Evolutionary conservation across 2,113 vertebrate species (phyloP).

Genomic region (Stigmatopora nigra): DNA sequence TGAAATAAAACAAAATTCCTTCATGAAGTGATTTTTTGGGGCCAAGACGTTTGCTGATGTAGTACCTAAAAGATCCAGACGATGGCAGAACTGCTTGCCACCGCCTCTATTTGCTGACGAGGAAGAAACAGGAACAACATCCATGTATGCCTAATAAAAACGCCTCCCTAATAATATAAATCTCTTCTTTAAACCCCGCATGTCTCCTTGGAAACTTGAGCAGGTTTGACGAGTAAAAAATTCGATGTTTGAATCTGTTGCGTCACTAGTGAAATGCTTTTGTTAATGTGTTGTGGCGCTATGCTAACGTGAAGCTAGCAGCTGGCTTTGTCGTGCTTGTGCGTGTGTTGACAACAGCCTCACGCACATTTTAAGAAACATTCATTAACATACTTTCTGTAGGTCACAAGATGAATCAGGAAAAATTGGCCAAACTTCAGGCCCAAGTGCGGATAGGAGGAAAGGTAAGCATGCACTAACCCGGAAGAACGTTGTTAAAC

Average conservation of each 20-base stretch:
- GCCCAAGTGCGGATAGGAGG: slow-evolving; percentile 99
- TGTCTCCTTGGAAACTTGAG: slow-evolving; percentile 41
- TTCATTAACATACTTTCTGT: slow-evolving; percentile 4
- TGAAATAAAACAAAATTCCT: neutral
- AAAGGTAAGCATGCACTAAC: slow-evolving; percentile 73
- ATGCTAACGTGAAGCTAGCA: neutral
- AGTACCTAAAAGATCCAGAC: neutral
- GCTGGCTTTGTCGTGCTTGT: neutral
- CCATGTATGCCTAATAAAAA: slow-evolving; percentile 49
- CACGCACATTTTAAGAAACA: neutral
- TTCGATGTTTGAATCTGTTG: neutral
- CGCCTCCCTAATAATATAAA: slow-evolving; percentile 49
- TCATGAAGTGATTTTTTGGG: no score
- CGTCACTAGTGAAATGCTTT: neutral
- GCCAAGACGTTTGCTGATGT: slow-evolving; percentile 10
- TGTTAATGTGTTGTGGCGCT: slow-evolving; percentile 3
- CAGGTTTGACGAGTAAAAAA: slow-evolving; percentile 37
- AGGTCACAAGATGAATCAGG: slow-evolving; percentile 88
- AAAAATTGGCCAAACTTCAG: slow-evolving; percentile 96
- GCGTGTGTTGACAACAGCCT: neutral
- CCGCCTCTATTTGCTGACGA: neutral
- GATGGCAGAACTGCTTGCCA: slow-evolving; percentile 18
- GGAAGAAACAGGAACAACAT: slow-evolving; percentile 27
- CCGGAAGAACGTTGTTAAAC: neutral
- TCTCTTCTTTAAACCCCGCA: slow-evolving; percentile 54